Percentiles rank a stretch among this genome's conserved stretches.
Evolutionary conservation across 2,113 vertebrate species (phyloP).

Genomic region (Aegotheles bennettii): DNA sequence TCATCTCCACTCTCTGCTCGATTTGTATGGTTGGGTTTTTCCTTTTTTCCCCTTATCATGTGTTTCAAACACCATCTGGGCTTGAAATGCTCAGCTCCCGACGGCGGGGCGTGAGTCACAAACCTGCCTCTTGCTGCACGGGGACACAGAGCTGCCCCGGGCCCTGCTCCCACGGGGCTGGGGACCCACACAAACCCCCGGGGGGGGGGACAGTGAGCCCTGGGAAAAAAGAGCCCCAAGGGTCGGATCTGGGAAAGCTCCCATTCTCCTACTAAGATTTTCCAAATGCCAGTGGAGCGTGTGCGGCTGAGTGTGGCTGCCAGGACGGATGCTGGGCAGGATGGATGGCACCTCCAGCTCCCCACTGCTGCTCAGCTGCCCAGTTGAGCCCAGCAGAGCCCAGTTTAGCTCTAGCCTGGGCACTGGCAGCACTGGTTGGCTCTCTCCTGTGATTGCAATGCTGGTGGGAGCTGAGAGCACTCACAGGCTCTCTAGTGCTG

Average conservation of each 20-base stretch:
- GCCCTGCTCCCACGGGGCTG: fast-evolving
- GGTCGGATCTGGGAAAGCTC: background rate
- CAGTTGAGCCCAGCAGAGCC: background rate
- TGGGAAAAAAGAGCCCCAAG: fast-evolving
- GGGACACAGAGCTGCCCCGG: background rate
- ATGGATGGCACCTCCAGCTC: fast-evolving
- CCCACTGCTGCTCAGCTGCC: background rate
- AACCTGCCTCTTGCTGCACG: background rate
- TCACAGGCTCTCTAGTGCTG: fast-evolving
- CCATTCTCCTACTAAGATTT: background rate
- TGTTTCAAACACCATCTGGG: background rate
- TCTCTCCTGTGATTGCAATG: fast-evolving
- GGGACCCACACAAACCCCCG: background rate
- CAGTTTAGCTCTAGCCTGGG: background rate
- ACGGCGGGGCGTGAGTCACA: background rate
- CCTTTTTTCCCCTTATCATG: background rate
- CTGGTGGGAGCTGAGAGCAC: background rate
- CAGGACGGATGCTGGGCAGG: background rate
- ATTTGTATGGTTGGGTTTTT: background rate
- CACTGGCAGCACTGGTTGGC: background rate
- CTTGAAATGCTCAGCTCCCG: conserved; percentile 13
- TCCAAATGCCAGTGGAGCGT: background rate
- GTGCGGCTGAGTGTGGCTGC: background rate
- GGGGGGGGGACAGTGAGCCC: background rate
- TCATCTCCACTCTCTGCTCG: background rate